Evolutionary conservation across 2,113 vertebrate species (phyloP).

Genomic region (Dolichotis patagonum): DNA sequence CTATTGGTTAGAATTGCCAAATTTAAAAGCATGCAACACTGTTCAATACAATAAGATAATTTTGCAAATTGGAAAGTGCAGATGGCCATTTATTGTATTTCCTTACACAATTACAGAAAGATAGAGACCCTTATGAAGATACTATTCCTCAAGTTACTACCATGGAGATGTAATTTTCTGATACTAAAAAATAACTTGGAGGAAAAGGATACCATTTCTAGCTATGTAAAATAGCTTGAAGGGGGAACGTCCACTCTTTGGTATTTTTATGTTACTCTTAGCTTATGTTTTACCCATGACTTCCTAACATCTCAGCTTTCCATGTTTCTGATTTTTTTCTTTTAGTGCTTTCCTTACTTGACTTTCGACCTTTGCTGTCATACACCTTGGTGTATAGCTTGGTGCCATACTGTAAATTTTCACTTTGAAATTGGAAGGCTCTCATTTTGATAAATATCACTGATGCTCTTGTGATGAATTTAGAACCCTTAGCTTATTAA

Average conservation of each 20-base stretch:
- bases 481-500: background rate
- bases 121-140: background rate
- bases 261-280: background rate
- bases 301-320: background rate
- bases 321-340: background rate
- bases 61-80: background rate
- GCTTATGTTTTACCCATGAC: background rate
- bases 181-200: background rate
- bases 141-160: background rate
- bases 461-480: background rate
- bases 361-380: background rate
- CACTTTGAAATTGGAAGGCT: background rate
- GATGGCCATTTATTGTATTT: background rate
- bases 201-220: background rate
- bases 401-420: background rate
- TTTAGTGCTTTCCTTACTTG: background rate
- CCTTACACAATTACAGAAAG: background rate
- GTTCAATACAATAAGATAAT: background rate
- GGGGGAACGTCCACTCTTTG: background rate
- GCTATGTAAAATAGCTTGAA: background rate
- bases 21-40: background rate
- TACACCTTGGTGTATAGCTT: background rate
- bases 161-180: background rate
- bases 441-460: background rate
- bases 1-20: background rate